phyloP scores from a whole-genome alignment of 1,140 invertebrate species.

The Procambarus virginalis region DNA sequence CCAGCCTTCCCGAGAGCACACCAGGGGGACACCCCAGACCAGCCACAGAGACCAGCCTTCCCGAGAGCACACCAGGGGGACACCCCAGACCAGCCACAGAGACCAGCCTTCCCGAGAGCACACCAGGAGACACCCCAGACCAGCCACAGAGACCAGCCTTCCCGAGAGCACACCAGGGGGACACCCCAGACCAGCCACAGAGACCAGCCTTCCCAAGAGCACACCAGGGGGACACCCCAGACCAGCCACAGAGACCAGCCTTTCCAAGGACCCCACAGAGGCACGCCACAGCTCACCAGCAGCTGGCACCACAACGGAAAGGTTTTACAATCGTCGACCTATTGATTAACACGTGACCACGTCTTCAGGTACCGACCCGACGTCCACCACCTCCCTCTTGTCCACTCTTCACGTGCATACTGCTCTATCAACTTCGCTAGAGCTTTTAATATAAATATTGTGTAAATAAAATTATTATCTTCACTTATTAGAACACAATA shows the following conservation, averaged over 20 bases:
- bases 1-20: no score
- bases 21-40: not conserved
- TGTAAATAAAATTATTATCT: not conserved
- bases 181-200: not conserved
- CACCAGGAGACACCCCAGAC: not conserved
- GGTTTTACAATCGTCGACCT: slow-evolving; percentile 50
- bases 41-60: not conserved
- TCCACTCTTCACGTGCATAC: not conserved
- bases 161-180: not conserved
- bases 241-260: not conserved
- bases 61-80: no score
- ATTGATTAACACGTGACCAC: not conserved
- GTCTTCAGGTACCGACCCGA: not conserved
- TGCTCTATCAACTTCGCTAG: not conserved
- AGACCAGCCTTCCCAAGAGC: not conserved
- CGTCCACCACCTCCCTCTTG: not conserved
- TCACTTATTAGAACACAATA: not conserved
- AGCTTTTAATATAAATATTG: not conserved
- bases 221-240: not conserved
- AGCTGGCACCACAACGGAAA: not conserved
- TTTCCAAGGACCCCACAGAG: not conserved
- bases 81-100: not conserved
- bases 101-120: not conserved
- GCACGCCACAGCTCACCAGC: not conserved
- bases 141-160: not conserved